Conservation (phyloP, 1,140 invertebrate genomes). For the Macrosteles quadrilineatus region DNA sequence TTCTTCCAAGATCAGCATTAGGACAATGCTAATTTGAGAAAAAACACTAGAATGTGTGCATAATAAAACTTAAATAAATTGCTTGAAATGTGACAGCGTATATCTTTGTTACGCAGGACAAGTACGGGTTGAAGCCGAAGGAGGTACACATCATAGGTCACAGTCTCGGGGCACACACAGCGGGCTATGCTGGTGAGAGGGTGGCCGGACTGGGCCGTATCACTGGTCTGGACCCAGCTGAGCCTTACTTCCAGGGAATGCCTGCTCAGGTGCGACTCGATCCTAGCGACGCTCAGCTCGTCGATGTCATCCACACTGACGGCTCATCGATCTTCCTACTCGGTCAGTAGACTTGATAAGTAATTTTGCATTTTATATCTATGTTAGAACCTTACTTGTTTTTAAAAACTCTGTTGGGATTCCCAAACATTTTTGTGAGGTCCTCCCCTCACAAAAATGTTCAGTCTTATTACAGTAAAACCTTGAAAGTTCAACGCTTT, state of each 20-base stretch:
- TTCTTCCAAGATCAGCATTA: too few relatives aligned
- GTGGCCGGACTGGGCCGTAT: conserved; percentile 69
- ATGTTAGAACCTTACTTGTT: too few relatives aligned
- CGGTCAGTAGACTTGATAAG: conserved; percentile 71
- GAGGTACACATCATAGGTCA: conserved; percentile 83
- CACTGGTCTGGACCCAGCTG: conserved; percentile 81
- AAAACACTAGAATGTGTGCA: too few relatives aligned
- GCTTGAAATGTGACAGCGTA: too few relatives aligned
- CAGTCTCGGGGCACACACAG: conserved; percentile 81
- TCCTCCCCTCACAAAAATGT: too few relatives aligned
- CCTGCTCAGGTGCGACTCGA: conserved; percentile 73
- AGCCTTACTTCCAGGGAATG: conserved; percentile 88
- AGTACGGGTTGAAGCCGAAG: conserved; percentile 66
- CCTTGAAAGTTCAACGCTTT: background rate
- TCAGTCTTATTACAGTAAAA: too few relatives aligned
- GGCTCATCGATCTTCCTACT: conserved; percentile 80
- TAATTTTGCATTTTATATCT: too few relatives aligned
- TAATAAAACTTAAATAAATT: too few relatives aligned
- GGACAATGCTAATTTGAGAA: too few relatives aligned
- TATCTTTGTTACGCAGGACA: conserved; percentile 63
- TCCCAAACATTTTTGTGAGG: too few relatives aligned
- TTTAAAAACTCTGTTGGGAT: too few relatives aligned
- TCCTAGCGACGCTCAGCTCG: conserved; percentile 77
- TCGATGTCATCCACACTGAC: conserved; percentile 88
- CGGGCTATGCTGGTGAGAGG: conserved; percentile 79